Evolutionary conservation across 2,888 invertebrate genomes (phyloP).

Genomic region (Tinea semifulvella): DNA sequence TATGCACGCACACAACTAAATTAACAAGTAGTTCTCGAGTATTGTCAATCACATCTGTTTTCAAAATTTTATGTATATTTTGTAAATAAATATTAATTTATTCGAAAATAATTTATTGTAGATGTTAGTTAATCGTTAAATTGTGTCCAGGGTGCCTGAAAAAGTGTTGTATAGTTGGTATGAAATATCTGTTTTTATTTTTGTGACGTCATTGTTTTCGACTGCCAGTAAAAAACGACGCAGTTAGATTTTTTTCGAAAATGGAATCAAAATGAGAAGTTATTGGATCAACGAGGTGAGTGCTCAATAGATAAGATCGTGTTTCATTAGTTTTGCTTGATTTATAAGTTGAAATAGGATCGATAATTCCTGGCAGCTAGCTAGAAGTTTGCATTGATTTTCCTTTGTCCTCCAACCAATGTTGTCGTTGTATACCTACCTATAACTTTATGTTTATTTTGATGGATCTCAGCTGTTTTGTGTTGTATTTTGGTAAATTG

Average conservation of each 20-base stretch:
- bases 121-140: slow-evolving; percentile 21
- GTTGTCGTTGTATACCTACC: slow-evolving; percentile 18
- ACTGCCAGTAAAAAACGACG: slow-evolving; percentile 68
- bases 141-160: slow-evolving; percentile 30
- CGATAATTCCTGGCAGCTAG: slow-evolving; percentile 7
- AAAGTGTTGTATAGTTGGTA: slow-evolving; percentile 27
- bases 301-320: slow-evolving; percentile 17
- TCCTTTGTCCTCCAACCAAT: slow-evolving; percentile 59
- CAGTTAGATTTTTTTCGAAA: slow-evolving; percentile 64
- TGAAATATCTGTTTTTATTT: slow-evolving; percentile 29
- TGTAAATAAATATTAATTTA: slow-evolving; percentile 51
- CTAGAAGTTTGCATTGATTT: slow-evolving; percentile 24
- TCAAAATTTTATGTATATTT: slow-evolving; percentile 52
- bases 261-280: slow-evolving; percentile 62
- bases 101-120: slow-evolving; percentile 41
- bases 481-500: slow-evolving; percentile 10
- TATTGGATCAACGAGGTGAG: slow-evolving; percentile 48
- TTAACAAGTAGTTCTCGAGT: slow-evolving; percentile 14
- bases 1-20: slow-evolving; percentile 14
- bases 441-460: neutral
- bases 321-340: neutral
- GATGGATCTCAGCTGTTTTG: slow-evolving; percentile 11
- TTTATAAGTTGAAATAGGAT: neutral
- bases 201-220: slow-evolving; percentile 70
- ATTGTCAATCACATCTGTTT: slow-evolving; percentile 54